phyloP scores from a whole-genome alignment of 2,113 vertebrate genomes.

The Rattus rattus region DNA sequence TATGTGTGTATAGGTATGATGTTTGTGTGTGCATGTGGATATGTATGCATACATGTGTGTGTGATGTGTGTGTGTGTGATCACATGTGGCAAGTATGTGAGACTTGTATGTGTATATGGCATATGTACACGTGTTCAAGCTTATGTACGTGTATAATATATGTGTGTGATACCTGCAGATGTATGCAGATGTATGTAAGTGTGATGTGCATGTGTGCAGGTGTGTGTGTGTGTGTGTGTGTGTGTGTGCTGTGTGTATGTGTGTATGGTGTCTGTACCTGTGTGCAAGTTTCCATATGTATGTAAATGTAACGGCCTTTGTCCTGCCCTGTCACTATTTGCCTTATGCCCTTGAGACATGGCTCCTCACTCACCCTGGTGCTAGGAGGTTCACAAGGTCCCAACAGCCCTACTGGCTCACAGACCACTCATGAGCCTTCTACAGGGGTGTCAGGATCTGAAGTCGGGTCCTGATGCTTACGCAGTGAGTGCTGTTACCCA shows the following conservation, averaged over 20 bases:
- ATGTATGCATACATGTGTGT: no score
- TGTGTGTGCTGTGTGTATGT: neutral
- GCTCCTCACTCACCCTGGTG: neutral
- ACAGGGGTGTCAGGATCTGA: neutral
- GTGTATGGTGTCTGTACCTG: neutral
- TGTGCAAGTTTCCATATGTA: neutral
- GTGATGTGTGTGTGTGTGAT: neutral
- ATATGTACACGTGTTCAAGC: neutral
- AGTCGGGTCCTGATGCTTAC: neutral
- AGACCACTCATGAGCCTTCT: no score
- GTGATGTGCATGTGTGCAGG: fast-evolving
- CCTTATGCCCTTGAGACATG: neutral
- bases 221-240: neutral
- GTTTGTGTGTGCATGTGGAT: neutral
- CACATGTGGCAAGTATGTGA: neutral
- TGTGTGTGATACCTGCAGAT: neutral
- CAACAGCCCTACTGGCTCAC: neutral
- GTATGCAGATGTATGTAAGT: neutral
- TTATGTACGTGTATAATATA: neutral
- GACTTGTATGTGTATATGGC: neutral
- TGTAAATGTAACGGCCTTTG: neutral
- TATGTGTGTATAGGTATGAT: neutral
- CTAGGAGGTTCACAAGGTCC: neutral
- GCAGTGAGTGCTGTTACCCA: neutral
- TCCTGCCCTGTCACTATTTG: neutral